phyloP scores from a whole-genome alignment of 2,113 vertebrate genomes.

The Ramphastos sulfuratus region DNA sequence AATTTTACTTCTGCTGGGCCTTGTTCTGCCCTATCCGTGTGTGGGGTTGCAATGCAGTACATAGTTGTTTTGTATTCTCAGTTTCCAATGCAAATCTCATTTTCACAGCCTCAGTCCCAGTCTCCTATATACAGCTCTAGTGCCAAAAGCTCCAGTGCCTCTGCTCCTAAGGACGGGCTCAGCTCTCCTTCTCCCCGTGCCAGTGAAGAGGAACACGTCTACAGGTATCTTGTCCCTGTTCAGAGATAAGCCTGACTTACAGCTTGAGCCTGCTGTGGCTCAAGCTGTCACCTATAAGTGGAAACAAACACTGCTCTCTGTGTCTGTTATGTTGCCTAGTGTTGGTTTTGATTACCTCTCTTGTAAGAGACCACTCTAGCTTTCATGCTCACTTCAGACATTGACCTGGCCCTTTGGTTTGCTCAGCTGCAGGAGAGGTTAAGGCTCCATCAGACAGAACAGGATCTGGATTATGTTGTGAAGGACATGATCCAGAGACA shows the following conservation, averaged over 20 bases:
- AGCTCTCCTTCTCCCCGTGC: constrained; percentile 78
- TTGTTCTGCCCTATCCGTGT: background rate
- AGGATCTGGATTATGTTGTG: background rate
- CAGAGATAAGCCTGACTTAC: background rate
- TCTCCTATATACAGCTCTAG: constrained; percentile 74
- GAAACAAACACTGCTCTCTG: background rate
- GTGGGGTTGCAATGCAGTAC: background rate
- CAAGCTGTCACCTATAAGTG: background rate
- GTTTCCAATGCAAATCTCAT: constrained; percentile 6
- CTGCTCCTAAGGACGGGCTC: constrained; percentile 79
- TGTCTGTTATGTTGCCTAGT: background rate
- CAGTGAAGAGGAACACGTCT: constrained; percentile 95
- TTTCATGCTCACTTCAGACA: background rate
- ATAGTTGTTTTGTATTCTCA: background rate
- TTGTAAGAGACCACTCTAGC: background rate
- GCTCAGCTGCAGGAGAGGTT: background rate
- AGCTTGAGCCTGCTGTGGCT: background rate
- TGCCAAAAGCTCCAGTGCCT: constrained; percentile 78
- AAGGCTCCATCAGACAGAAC: background rate
- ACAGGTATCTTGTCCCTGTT: constrained; percentile 81
- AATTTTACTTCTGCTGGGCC: background rate
- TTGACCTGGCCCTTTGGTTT: background rate
- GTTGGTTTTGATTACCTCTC: background rate
- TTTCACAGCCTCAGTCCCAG: constrained; percentile 70
- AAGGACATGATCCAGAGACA: background rate